phyloP scores from a whole-genome alignment of 1,140 invertebrate species.

The Megalopta genalis region DNA sequence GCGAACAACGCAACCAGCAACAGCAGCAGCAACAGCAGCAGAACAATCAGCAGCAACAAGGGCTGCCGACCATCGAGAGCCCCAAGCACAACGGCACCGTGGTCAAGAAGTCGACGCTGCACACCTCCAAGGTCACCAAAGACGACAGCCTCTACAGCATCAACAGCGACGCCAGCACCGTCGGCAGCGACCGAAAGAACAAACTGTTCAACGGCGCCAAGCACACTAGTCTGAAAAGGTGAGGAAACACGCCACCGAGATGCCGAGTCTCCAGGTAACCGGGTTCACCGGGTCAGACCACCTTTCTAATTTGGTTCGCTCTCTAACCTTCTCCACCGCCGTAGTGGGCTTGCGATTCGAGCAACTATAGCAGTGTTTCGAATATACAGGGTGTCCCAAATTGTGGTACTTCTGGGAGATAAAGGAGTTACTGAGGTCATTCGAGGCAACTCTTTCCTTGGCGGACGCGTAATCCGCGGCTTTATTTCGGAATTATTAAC shows the following conservation, averaged over 20 bases:
- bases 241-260: constrained; percentile 11
- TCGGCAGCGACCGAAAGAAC: constrained; percentile 76
- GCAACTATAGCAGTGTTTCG: too few species aligned
- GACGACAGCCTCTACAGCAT: constrained; percentile 79
- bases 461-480: too few species aligned
- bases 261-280: background rate
- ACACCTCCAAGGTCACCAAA: constrained; percentile 74
- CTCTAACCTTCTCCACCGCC: constrained; percentile 30
- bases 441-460: too few species aligned
- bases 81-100: constrained; percentile 74
- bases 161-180: constrained; percentile 77
- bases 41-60: constrained; percentile 61
- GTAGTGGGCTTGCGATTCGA: too few species aligned
- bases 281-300: constrained; percentile 37
- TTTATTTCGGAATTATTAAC: too few species aligned
- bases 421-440: too few species aligned
- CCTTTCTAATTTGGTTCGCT: constrained; percentile 49
- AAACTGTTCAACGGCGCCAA: constrained; percentile 79
- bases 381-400: too few species aligned
- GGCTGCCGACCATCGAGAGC: constrained; percentile 61
- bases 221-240: constrained; percentile 81
- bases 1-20: constrained; percentile 62
- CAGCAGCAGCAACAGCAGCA: constrained; percentile 21
- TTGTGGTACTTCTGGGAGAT: too few species aligned
- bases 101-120: constrained; percentile 73